Percentiles rank a stretch among this genome's conserved stretches.
These are phyloP conservation scores for Siniperca obscura DNA, from an alignment of 2,797 vertebrate genomes.

Conservation along the genomic window DNA sequence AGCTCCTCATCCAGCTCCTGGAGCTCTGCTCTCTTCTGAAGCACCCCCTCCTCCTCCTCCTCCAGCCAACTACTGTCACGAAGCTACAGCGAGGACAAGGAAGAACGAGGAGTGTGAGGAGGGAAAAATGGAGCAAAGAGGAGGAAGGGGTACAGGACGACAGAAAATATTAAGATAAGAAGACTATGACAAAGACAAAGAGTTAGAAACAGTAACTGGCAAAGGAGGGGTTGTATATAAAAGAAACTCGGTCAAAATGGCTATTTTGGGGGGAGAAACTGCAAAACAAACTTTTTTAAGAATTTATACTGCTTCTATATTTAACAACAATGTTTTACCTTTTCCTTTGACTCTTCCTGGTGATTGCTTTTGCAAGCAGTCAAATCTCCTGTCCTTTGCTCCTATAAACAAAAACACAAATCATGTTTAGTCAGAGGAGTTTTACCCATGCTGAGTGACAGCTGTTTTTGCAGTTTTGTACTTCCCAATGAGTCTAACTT, in stretches of 20 bases:
- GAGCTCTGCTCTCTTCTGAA: constrained; percentile 87
- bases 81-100: constrained; percentile 35
- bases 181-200: not conserved
- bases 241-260: not conserved
- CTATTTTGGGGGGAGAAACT: not conserved
- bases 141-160: constrained; percentile 46
- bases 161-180: not conserved
- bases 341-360: constrained; percentile 39
- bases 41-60: constrained; percentile 89
- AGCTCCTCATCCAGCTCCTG: constrained; percentile 89
- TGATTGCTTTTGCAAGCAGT: constrained; percentile 20
- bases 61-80: constrained; percentile 86
- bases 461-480: not conserved
- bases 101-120: not conserved
- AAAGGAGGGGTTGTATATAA: not conserved
- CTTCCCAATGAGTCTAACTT: not conserved
- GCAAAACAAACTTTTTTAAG: not conserved
- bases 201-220: constrained; percentile 48
- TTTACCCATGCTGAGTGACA: not conserved
- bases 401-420: constrained; percentile 71
- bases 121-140: not conserved
- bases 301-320: not conserved
- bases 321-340: constrained; percentile 47
- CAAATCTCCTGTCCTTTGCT: constrained; percentile 28
- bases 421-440: not conserved